Evolutionary conservation across 2,113 vertebrate species (phyloP).

Genomic region (Cichladusa arquata): DNA sequence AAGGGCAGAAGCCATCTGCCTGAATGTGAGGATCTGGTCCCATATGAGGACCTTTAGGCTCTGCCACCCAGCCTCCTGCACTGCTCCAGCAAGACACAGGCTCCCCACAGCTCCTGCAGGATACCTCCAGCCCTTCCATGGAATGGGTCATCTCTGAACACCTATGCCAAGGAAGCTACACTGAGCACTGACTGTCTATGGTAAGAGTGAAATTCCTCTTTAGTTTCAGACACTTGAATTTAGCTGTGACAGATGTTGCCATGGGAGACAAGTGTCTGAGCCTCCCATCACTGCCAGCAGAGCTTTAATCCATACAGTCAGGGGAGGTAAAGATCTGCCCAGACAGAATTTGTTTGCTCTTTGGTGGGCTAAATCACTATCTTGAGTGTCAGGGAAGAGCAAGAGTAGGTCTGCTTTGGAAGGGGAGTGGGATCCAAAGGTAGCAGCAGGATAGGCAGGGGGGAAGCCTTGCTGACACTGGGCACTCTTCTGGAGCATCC

Average conservation of each 20-base stretch:
- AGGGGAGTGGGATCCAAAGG: neutral
- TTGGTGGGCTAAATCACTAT: neutral
- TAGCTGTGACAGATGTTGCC: slow-evolving; percentile 36
- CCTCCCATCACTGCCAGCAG: neutral
- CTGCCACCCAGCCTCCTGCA: neutral
- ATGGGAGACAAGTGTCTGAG: neutral
- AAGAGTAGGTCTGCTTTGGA: neutral
- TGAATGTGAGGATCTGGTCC: neutral
- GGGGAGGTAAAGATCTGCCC: neutral
- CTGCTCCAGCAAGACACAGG: neutral
- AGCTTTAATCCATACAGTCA: neutral
- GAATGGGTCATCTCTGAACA: neutral
- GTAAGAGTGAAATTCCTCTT: neutral
- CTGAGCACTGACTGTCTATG: neutral
- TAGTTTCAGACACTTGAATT: neutral
- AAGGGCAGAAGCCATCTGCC: neutral
- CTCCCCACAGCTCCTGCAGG: neutral
- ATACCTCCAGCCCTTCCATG: neutral
- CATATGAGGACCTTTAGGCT: neutral
- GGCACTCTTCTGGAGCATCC: neutral
- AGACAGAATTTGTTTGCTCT: neutral
- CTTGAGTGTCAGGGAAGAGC: neutral
- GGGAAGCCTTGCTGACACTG: neutral
- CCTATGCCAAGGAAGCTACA: neutral
- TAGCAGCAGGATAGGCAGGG: neutral